Evolutionary conservation across 2,113 vertebrate species (phyloP).

Genomic region (Phalacrocorax carbo): DNA sequence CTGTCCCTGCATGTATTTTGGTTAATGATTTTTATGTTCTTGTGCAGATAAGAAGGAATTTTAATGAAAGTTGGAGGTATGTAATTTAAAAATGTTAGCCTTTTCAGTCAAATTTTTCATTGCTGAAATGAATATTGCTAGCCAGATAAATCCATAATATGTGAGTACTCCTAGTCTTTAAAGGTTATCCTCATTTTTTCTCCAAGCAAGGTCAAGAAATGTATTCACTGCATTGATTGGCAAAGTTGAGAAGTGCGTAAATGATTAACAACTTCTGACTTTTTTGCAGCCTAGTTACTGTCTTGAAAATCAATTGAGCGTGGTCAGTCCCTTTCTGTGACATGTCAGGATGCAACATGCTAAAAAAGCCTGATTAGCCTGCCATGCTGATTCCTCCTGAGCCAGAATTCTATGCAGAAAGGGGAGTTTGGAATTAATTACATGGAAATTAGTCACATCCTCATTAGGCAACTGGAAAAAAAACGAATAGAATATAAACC

Average conservation of each 20-base stretch:
- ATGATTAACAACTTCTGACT: background rate
- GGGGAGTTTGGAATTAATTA: background rate
- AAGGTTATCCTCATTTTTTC: background rate
- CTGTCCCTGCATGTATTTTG: background rate
- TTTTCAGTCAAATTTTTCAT: conserved; percentile 9
- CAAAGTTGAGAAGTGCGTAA: background rate
- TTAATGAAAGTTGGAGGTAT: background rate
- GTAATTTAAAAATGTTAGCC: background rate
- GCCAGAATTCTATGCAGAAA: background rate
- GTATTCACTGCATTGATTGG: background rate
- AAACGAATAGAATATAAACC: background rate
- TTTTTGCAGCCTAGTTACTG: background rate
- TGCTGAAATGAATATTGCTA: background rate
- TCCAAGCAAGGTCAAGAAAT: background rate
- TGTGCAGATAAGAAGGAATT: background rate
- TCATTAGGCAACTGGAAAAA: background rate
- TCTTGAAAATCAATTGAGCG: background rate
- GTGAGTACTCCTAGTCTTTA: background rate
- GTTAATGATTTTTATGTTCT: background rate
- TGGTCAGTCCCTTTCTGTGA: background rate
- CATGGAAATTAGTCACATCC: background rate
- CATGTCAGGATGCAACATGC: background rate
- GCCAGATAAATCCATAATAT: background rate
- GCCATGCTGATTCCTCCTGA: background rate
- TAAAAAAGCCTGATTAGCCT: background rate